Base-by-base conservation (phyloP, 2,888 invertebrate species). In the Dicranocentrus wangi region DNA sequence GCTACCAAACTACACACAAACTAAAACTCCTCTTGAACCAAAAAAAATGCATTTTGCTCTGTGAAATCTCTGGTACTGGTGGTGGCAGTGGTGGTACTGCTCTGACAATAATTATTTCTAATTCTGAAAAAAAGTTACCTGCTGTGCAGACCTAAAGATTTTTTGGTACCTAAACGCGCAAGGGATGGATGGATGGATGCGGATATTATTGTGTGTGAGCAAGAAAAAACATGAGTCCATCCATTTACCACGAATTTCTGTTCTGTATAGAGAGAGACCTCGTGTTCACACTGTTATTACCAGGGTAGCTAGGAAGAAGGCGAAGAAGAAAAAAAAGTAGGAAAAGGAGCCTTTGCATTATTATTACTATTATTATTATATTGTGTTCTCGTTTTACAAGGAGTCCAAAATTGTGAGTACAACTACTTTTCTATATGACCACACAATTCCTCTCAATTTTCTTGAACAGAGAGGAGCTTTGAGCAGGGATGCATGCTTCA, bases 111-210 rank as follows among this genome's bases (percentile, higher is more conserved):
- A 85, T 85, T 85, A 85, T 85, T 85, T 80, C 85, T 79, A 84
- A 85, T 85, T 85, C 84, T 85, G 81, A 83, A 85, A 85, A 73
- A 58, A 85, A 81, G 82, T 83, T 81, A 83, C 85, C 85, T 83
- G 84, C 85, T 85, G 85, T 82, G 85, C 83, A 80, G 75, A 71
- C 81, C 42, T 21, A 63, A 61, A n/a, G n/a, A n/a, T n/a, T n/a
- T n/a, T n/a, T n/a, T n/a, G n/a, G n/a, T n/a, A n/a, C n/a, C n/a
- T n/a, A n/a, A n/a, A n/a, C n/a, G n/a, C n/a, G n/a, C n/a, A n/a
- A n/a, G n/a, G n/a, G n/a, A n/a, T n/a, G n/a, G n/a, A n/a, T n/a
- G n/a, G n/a, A n/a, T n/a, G n/a, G n/a, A n/a, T n/a, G n/a, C n/a
- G n/a, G n/a, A n/a, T n/a, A n/a, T n/a, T n/a, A n/a, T n/a, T n/a